phyloP scores from a whole-genome alignment of 2,888 invertebrate species.

The Callyntrura sp. region DNA sequence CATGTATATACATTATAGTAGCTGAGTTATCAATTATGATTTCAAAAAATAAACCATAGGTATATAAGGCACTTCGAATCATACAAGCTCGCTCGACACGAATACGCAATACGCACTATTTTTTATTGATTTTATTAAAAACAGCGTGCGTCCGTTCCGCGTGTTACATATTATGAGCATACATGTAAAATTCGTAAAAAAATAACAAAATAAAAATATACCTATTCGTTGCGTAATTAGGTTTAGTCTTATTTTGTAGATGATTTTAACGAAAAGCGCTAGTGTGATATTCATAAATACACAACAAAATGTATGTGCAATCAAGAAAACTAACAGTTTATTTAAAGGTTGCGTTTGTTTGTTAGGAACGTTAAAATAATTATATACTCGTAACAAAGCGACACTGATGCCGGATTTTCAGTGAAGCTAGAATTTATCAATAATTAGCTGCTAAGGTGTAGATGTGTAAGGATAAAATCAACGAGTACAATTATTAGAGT shows the following conservation, averaged over 20 bases:
- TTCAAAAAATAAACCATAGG: not conserved
- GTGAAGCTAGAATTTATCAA: conserved; percentile 32
- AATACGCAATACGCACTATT: conserved; percentile 21
- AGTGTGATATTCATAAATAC: conserved; percentile 54
- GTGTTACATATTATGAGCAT: not conserved
- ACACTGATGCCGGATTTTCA: conserved; percentile 73
- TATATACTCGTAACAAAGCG: not conserved
- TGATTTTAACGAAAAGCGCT: conserved; percentile 41
- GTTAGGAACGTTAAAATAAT: not conserved
- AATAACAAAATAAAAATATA: not conserved
- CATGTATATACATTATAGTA: not conserved
- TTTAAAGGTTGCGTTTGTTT: conserved; percentile 31
- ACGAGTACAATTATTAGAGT: too few species aligned
- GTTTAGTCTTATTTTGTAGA: not conserved
- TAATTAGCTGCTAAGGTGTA: not conserved
- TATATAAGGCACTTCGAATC: conserved; percentile 20
- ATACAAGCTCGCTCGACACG: conserved; percentile 26
- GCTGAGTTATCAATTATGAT: not conserved
- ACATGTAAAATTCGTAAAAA: not conserved
- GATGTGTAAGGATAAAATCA: not conserved
- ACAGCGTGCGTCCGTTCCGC: not conserved
- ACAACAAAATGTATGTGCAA: conserved; percentile 32
- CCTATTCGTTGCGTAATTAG: not conserved
- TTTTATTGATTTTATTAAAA: conserved; percentile 21
- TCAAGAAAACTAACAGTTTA: conserved; percentile 46